Conservation (phyloP, 1,140 invertebrate genomes). For the Dysdera silvatica region DNA sequence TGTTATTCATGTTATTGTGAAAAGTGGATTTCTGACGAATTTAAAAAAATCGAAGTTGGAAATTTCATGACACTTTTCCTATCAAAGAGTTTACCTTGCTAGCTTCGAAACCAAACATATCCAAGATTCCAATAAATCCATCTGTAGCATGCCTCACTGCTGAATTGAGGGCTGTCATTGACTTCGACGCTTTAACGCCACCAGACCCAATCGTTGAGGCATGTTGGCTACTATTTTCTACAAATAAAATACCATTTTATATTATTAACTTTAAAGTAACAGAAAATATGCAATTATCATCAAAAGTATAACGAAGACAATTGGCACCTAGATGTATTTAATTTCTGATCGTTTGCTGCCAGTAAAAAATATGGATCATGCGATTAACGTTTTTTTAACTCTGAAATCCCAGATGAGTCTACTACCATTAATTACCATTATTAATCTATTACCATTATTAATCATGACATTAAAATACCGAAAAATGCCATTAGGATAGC, state of each 20-base stretch:
- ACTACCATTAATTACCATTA: too few relatives aligned
- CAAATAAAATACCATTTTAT: not conserved
- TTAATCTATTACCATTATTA: too few relatives aligned
- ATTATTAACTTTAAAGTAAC: too few relatives aligned
- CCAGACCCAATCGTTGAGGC: constrained; percentile 75
- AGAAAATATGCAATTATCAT: too few relatives aligned
- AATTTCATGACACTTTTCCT: not conserved
- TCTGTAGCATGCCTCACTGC: constrained; percentile 87
- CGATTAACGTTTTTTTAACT: too few relatives aligned
- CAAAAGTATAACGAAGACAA: too few relatives aligned
- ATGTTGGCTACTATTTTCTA: constrained; percentile 65
- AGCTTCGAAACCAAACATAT: constrained; percentile 94
- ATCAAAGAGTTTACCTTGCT: constrained; percentile 51
- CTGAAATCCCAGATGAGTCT: too few relatives aligned
- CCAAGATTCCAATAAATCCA: constrained; percentile 86
- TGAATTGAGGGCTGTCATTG: constrained; percentile 81
- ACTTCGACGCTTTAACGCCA: constrained; percentile 67
- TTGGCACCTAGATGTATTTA: too few relatives aligned
- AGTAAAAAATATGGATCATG: not conserved
- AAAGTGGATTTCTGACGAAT: too few relatives aligned
- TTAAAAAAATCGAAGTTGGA: not conserved
- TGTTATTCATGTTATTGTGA: too few relatives aligned
- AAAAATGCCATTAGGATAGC: too few relatives aligned
- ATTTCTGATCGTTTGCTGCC: not conserved
- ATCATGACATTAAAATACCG: too few relatives aligned